Conservation (phyloP, 2,113 vertebrate genomes). For the Sapayoa aenigma region DNA sequence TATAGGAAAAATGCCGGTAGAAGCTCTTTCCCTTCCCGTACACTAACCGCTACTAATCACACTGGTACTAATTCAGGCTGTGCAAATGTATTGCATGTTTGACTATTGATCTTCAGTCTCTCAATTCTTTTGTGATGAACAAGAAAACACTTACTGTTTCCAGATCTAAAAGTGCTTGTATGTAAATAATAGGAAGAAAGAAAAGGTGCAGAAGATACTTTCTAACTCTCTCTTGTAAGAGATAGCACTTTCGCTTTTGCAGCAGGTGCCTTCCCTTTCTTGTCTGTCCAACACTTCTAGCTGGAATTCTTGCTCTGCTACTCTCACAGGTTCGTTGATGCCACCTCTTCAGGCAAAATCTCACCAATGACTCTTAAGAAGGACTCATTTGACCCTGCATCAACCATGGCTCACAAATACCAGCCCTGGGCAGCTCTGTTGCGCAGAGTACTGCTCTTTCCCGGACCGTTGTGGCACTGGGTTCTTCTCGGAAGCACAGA, state of each 20-base stretch:
- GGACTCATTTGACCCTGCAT: accelerated
- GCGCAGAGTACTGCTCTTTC: accelerated
- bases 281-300: neutral
- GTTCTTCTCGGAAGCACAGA: neutral
- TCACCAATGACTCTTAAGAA: neutral
- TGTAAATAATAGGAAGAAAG: neutral
- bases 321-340: neutral
- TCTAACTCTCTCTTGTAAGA: neutral
- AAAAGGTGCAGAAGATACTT: neutral
- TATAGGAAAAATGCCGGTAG: neutral
- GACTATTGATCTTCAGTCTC: neutral
- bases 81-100: neutral
- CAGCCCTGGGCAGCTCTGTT: neutral
- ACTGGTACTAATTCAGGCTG: neutral
- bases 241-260: neutral
- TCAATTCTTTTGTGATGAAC: neutral
- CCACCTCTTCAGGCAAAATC: neutral
- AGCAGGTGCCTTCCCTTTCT: neutral
- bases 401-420: neutral
- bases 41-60: neutral
- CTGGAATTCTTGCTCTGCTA: neutral
- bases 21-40: neutral
- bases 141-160: neutral
- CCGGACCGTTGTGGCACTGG: no score
- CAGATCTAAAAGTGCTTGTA: neutral